Evolutionary conservation across 1,140 invertebrate genomes (phyloP).

Genomic region (Bombus vancouverensis): DNA sequence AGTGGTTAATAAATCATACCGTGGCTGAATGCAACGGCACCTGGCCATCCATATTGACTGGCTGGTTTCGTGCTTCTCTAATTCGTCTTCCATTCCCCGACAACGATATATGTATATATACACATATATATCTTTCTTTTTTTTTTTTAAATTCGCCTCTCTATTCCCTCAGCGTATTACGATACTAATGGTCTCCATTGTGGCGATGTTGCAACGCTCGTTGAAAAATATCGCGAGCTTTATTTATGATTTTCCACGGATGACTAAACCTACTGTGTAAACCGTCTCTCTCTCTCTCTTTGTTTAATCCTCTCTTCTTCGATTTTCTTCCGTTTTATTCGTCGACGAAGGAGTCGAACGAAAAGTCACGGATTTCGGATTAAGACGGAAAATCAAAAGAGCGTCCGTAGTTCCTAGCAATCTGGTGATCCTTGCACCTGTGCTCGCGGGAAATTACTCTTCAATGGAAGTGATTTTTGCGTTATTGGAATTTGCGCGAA

Average conservation of each 20-base stretch:
- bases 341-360: not conserved
- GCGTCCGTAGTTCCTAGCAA: not conserved
- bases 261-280: not conserved
- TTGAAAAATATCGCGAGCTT: conserved; percentile 20
- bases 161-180: conserved; percentile 19
- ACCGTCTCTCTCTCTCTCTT: not conserved
- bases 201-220: not conserved
- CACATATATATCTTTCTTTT: not conserved
- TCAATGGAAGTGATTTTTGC: not conserved
- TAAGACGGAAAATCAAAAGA: not conserved
- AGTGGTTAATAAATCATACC: conserved; percentile 50
- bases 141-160: not conserved
- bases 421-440: conserved; percentile 18
- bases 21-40: conserved; percentile 33
- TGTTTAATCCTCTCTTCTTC: not conserved
- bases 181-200: conserved; percentile 24
- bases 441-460: not conserved
- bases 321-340: not conserved
- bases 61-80: conserved; percentile 25
- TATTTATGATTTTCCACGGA: conserved; percentile 16
- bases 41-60: conserved; percentile 31
- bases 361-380: not conserved
- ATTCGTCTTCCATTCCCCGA: conserved; percentile 24
- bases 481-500: not conserved
- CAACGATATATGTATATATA: not conserved